Evolutionary conservation across 2,888 invertebrate species (phyloP).

Genomic region (Himalopsyche kuldschensis): DNA sequence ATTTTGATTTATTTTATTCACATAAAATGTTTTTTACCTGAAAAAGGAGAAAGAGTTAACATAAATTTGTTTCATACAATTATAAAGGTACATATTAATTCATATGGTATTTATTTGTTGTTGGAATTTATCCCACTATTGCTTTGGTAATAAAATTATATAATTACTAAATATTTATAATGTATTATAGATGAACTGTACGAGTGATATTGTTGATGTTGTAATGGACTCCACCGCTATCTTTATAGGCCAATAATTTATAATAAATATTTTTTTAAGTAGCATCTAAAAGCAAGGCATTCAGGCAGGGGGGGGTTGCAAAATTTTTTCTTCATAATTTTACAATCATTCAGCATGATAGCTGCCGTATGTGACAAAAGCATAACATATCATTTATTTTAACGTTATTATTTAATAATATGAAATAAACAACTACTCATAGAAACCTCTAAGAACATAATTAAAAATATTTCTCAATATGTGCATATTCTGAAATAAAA

Average conservation of each 20-base stretch:
- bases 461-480: slow-evolving; percentile 16
- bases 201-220: neutral
- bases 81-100: too few species aligned
- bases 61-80: too few species aligned
- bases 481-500: slow-evolving; percentile 22
- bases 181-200: too few species aligned
- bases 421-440: slow-evolving; percentile 29
- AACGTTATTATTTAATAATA: neutral
- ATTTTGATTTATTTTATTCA: too few species aligned
- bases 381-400: neutral
- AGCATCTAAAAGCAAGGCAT: neutral
- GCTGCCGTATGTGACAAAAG: neutral
- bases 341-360: neutral
- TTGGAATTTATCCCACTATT: too few species aligned
- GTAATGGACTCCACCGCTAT: neutral
- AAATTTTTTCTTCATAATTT: neutral
- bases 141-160: too few species aligned
- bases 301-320: neutral
- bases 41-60: too few species aligned
- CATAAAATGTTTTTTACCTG: too few species aligned
- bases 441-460: slow-evolving; percentile 34
- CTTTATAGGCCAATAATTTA: neutral
- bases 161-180: too few species aligned
- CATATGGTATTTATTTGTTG: too few species aligned
- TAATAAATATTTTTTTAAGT: neutral